Percentiles rank a stretch among this genome's conserved stretches.
These are phyloP conservation scores for Batillaria attramentaria DNA, from an alignment of 1,140 invertebrate species.

Conservation along the genomic window DNA sequence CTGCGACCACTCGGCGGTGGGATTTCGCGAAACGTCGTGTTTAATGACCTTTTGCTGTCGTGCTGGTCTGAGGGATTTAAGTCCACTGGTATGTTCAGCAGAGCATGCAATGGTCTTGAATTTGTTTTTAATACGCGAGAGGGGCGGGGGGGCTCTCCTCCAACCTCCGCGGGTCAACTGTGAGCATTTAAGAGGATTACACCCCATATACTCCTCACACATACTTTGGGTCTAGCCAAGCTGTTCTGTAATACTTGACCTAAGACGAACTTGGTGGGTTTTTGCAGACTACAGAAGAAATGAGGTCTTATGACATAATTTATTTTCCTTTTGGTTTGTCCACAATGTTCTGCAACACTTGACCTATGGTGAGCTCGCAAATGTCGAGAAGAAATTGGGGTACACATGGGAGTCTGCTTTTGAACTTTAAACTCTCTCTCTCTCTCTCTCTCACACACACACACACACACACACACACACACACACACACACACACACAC, in stretches of 20 bases:
- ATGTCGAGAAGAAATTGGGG: neutral
- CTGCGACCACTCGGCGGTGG: too few species aligned
- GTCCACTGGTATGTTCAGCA: too few species aligned
- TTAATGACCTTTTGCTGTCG: too few species aligned
- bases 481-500: conserved; percentile 20
- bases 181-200: too few species aligned
- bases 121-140: too few species aligned
- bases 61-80: too few species aligned
- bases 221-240: too few species aligned
- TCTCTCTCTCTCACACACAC: conserved; percentile 11
- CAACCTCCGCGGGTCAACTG: neutral
- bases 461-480: conserved; percentile 22
- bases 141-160: neutral
- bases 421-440: neutral
- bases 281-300: neutral
- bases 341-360: neutral
- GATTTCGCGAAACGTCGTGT: too few species aligned
- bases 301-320: neutral
- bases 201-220: too few species aligned
- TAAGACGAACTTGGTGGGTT: too few species aligned
- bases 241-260: too few species aligned
- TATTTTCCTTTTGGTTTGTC: neutral
- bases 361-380: neutral
- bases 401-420: neutral
- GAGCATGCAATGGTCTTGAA: too few species aligned